phyloP scores from a whole-genome alignment of 1,140 invertebrate species.

The Cotesia typhae region DNA sequence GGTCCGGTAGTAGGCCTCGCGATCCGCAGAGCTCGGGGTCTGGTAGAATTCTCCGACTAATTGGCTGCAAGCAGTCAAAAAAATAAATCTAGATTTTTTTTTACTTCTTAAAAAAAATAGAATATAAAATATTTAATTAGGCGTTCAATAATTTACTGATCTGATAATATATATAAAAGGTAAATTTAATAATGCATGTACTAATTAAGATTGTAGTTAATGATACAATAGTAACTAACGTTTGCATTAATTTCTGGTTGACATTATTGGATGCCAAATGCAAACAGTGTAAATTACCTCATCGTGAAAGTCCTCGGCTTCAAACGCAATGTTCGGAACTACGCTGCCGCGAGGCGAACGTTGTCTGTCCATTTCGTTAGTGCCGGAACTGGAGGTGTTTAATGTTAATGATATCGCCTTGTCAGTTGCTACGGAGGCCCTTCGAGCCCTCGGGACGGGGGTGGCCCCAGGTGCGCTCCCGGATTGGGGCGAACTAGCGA shows the following conservation, averaged over 20 bases:
- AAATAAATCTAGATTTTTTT: not conserved
- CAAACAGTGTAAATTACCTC: constrained; percentile 40
- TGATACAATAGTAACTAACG: constrained; percentile 31
- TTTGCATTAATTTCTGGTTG: constrained; percentile 34
- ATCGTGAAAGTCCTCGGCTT: constrained; percentile 44
- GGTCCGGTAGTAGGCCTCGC: constrained; percentile 65
- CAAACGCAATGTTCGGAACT: constrained; percentile 62
- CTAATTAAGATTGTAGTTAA: too few species aligned
- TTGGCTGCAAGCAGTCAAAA: constrained; percentile 44
- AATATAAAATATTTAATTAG: too few species aligned
- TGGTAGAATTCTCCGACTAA: constrained; percentile 52
- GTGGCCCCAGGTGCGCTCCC: constrained; percentile 45
- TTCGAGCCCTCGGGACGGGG: constrained; percentile 46
- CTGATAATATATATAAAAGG: too few species aligned
- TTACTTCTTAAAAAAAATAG: too few species aligned
- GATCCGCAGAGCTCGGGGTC: constrained; percentile 55
- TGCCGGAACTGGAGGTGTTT: constrained; percentile 40
- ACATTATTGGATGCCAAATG: constrained; percentile 24
- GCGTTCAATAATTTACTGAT: constrained; percentile 31
- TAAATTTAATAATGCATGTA: too few species aligned
- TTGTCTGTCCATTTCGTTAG: constrained; percentile 54
- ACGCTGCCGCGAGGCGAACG: constrained; percentile 63
- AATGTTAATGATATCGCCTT: constrained; percentile 49
- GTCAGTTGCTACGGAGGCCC: constrained; percentile 60
- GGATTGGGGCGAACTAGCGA: constrained; percentile 71